These are phyloP conservation scores for Hoplostethus atlanticus DNA, from an alignment of 2,797 vertebrate genomes.

Conservation along the genomic window DNA sequence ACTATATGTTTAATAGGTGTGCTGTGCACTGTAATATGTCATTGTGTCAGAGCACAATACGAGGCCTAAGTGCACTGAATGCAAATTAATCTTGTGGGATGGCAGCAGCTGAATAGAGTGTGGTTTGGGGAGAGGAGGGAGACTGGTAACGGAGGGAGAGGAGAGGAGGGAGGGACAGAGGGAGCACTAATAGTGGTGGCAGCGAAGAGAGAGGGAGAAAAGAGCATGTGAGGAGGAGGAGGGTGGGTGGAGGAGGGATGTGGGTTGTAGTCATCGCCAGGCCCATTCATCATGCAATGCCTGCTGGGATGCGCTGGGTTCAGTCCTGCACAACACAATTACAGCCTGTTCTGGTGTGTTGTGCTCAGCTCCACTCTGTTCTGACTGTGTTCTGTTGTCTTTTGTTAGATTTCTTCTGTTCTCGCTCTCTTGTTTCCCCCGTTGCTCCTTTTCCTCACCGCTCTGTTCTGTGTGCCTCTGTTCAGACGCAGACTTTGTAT, in stretches of 20 bases:
- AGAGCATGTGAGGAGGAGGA: constrained; percentile 72
- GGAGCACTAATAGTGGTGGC: constrained; percentile 78
- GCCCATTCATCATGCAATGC: constrained; percentile 85
- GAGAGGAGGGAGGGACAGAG: constrained; percentile 75
- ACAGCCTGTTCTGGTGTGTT: constrained; percentile 82
- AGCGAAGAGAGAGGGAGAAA: constrained; percentile 72
- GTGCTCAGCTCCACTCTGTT: constrained; percentile 73
- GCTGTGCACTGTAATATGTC: constrained; percentile 80
- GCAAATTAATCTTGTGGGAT: constrained; percentile 83
- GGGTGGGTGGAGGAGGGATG: constrained; percentile 38
- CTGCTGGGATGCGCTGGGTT: constrained; percentile 84
- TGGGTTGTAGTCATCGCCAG: constrained; percentile 79
- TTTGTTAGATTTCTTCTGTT: constrained; percentile 76
- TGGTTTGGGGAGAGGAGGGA: constrained; percentile 61
- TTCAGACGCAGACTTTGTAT: constrained; percentile 34
- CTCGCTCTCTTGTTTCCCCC: constrained; percentile 56
- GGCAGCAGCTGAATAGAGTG: constrained; percentile 82
- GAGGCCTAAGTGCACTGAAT: constrained; percentile 82
- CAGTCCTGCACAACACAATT: constrained; percentile 83
- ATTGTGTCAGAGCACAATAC: constrained; percentile 82
- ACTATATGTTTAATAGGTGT: constrained; percentile 81
- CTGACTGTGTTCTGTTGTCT: constrained; percentile 74
- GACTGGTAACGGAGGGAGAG: constrained; percentile 26
- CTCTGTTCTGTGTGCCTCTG: constrained; percentile 22
- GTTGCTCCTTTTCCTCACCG: constrained; percentile 43